A percentile compares a stretch with the other conserved stretches of the same genome.
phyloP scores from a whole-genome alignment of 2,113 vertebrate genomes.

The Phyllopteryx taeniolatus region DNA sequence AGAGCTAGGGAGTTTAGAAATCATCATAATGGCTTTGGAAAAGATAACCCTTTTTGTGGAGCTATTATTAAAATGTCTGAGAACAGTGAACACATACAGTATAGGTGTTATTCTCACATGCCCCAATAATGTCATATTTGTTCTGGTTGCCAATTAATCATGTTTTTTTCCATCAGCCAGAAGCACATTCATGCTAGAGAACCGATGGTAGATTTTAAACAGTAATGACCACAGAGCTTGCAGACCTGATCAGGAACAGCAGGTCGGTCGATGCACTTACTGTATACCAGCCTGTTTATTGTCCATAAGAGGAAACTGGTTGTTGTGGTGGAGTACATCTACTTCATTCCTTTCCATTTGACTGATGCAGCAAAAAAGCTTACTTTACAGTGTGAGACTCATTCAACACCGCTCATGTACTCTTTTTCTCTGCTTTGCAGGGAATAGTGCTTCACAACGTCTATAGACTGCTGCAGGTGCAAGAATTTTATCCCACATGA shows the following conservation, averaged over 20 bases:
- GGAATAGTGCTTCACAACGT: background rate
- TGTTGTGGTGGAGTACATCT: background rate
- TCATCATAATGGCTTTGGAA: background rate
- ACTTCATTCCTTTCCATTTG: background rate
- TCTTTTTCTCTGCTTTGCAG: background rate
- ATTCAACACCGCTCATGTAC: background rate
- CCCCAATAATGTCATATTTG: background rate
- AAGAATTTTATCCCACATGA: background rate
- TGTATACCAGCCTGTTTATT: background rate
- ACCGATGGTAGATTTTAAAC: background rate
- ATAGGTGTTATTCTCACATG: background rate
- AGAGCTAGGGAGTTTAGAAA: background rate
- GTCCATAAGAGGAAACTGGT: background rate
- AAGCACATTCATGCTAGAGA: background rate
- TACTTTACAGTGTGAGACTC: background rate
- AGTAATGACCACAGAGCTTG: background rate
- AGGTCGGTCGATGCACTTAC: background rate
- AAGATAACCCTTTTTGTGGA: background rate
- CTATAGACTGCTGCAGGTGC: background rate
- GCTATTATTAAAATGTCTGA: background rate
- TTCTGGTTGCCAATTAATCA: constrained; percentile 4
- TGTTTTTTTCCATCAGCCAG: background rate
- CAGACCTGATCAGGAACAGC: background rate
- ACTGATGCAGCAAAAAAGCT: background rate
- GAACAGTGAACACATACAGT: background rate